Conservation (phyloP, 1,140 invertebrate genomes). For the Coelopa frigida region DNA sequence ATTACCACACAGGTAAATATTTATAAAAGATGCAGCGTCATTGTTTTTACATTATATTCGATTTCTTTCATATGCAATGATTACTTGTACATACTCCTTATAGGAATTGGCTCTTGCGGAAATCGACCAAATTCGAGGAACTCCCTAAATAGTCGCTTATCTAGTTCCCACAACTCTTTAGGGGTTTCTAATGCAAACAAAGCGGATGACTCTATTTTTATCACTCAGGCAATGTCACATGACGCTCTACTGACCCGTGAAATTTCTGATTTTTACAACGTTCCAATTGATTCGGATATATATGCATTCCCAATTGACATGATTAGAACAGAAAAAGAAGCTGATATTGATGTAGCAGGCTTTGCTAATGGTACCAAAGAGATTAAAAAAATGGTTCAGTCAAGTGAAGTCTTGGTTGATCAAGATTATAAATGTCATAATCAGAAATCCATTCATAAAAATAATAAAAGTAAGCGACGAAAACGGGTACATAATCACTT, state of each 20-base stretch:
- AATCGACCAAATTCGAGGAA: conserved; percentile 63
- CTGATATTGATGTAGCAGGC: too few species aligned
- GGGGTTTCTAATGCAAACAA: conserved; percentile 60
- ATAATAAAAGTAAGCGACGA: conserved; percentile 37
- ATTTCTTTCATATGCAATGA: too few species aligned
- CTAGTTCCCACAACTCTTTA: conserved; percentile 73
- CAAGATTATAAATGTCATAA: conserved; percentile 14
- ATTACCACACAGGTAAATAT: conserved; percentile 15
- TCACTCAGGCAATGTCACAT: conserved; percentile 77
- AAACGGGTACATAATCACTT: too few species aligned
- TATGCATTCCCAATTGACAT: conserved; percentile 78
- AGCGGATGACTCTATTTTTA: conserved; percentile 74
- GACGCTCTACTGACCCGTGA: conserved; percentile 60
- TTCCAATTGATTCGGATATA: conserved; percentile 77
- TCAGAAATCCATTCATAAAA: conserved; percentile 28
- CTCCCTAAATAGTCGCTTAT: conserved; percentile 65
- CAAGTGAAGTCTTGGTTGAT: too few species aligned
- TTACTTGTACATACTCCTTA: conserved; percentile 21
- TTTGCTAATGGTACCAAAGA: too few species aligned
- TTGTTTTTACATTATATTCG: too few species aligned
- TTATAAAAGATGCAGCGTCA: too few species aligned
- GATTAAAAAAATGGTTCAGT: too few species aligned
- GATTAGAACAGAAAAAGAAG: conserved; percentile 38
- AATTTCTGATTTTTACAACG: conserved; percentile 76
- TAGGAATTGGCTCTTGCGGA: conserved; percentile 23